Evolutionary conservation across 2,888 invertebrate genomes (phyloP).

Genomic region (Eurois occulta): DNA sequence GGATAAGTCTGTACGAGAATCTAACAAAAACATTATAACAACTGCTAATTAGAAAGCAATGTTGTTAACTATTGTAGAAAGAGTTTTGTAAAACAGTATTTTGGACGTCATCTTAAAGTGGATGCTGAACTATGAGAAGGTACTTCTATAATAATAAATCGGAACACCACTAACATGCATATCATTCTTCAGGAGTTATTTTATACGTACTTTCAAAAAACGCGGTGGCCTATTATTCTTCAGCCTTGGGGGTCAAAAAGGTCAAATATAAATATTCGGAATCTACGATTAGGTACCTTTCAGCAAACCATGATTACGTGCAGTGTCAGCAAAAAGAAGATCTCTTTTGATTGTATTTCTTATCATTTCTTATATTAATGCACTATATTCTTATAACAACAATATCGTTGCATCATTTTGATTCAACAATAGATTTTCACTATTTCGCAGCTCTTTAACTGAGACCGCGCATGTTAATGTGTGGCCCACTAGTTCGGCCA

Average conservation of each 20-base stretch:
- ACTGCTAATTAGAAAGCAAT: constrained; percentile 46
- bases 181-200: not conserved
- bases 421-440: constrained; percentile 75
- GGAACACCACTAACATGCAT: not conserved
- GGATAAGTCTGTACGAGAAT: constrained; percentile 9
- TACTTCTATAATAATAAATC: not conserved
- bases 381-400: constrained; percentile 19
- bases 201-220: not conserved
- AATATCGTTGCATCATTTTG: constrained; percentile 72
- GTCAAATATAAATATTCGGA: not conserved
- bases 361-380: constrained; percentile 12
- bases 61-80: constrained; percentile 21
- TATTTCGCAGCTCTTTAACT: constrained; percentile 68
- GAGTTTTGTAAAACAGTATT: not conserved
- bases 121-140: not conserved
- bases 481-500: constrained; percentile 76
- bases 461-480: constrained; percentile 77
- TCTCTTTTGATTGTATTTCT: not conserved
- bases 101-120: not conserved
- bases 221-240: not conserved
- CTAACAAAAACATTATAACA: constrained; percentile 39
- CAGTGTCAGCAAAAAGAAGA: not conserved
- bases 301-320: not conserved
- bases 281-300: not conserved
- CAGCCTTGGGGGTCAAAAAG: not conserved